Percentiles rank a stretch among this genome's conserved stretches.
Evolutionary conservation across 2,113 vertebrate species (phyloP).

Genomic region (Bos javanicus): DNA sequence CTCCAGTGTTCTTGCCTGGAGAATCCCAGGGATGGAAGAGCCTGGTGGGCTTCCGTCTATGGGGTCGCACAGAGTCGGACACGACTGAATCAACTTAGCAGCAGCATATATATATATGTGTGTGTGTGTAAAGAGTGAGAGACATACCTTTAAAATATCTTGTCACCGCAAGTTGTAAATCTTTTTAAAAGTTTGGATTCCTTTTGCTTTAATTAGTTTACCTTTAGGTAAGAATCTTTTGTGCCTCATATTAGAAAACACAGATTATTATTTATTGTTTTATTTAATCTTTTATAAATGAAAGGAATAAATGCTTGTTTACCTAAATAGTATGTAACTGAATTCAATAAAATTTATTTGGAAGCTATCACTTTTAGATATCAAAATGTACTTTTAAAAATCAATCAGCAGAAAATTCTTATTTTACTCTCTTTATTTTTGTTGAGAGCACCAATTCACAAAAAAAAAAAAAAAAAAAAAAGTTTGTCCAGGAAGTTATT

Average conservation of each 20-base stretch:
- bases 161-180: no score
- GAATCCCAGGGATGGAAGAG: no score
- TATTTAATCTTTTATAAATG: not conserved
- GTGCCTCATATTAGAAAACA: not conserved
- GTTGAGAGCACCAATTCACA: not conserved
- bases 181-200: no score
- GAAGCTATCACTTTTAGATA: not conserved
- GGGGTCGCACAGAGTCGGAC: no score
- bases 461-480: not conserved
- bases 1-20: no score
- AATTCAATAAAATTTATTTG: not conserved
- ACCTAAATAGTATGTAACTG: not conserved
- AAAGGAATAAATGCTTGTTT: not conserved
- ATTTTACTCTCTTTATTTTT: not conserved
- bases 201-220: not conserved
- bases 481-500: not conserved
- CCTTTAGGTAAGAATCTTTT: not conserved
- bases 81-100: no score
- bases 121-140: no score
- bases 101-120: no score
- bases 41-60: no score
- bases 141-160: no score
- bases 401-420: not conserved
- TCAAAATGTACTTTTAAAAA: not conserved
- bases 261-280: not conserved